Base-by-base conservation (phyloP, 2,797 vertebrate species). In the Gymnocypris eckloni region DNA sequence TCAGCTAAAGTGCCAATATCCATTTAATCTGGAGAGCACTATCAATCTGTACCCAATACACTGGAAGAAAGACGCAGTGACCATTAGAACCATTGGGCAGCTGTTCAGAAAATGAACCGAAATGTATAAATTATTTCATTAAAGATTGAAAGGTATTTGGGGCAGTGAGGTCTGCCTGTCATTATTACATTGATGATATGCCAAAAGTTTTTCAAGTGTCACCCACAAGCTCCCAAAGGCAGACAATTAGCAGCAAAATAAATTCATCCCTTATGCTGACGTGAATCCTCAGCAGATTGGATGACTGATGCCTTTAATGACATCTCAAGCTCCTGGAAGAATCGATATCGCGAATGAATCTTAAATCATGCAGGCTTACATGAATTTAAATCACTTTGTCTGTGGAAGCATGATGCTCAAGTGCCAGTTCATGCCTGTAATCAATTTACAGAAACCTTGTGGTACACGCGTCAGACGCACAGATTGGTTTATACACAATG, bases 11-110 rank as follows among this genome's bases (percentile, higher is more conserved):
- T 80, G 85, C 86, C 71, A 70, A 85, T 89, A 86, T 89, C 85
- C 90, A 88, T 90, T 88, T 87, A 39, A 61, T 86, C 78, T 64
- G 37, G 82, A 81, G 64, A 89, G 73, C 72, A 59, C 86, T 88
- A 86, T 87, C 88, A 86, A 88, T 78, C 87, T 88, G 61, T 86
- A 81, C 56, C 75, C 84, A 75, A 71, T 87, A 79, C 88, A 89
- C 87, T 91, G 89, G 86, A 92, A 92, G 91, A 90, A 90, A 90
- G 90, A n/a, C 70, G 87, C 86, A 90, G 86, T 88, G 83, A 87
- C 87, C 87, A 92, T 93, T 93, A 92, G 88, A 86, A 72, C 52
- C 54, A 50, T 52, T 61, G 71, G 77, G 81, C 82, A 72, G 77
- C 66, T n/a, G 13, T 61, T 76, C 72, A 77, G 61, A 61, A 70